These are phyloP conservation scores for Dermatemys mawii DNA, from an alignment of 2,113 vertebrate genomes.

Conservation along the genomic window DNA sequence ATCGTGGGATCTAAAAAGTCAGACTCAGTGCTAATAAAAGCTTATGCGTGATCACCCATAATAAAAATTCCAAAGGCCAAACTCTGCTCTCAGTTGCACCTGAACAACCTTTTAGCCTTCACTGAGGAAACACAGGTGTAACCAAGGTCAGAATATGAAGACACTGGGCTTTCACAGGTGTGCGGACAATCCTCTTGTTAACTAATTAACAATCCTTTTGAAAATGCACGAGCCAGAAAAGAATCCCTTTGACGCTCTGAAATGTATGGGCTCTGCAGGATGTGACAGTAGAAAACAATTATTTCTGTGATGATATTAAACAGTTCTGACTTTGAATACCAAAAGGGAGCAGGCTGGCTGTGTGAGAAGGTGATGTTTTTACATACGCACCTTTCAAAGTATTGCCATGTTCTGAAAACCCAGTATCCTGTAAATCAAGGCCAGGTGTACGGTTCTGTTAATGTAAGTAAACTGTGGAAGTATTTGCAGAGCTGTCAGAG, in stretches of 20 bases:
- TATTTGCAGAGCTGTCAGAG: accelerated
- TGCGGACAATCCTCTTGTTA: accelerated
- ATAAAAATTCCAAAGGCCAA: accelerated
- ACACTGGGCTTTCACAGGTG: neutral
- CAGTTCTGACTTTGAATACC: accelerated
- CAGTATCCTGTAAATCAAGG: neutral
- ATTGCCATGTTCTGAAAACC: neutral
- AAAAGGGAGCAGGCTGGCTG: neutral
- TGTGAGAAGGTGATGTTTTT: neutral
- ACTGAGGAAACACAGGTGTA: neutral
- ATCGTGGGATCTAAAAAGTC: accelerated
- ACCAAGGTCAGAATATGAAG: accelerated
- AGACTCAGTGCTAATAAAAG: accelerated
- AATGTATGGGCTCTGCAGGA: accelerated
- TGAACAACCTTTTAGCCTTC: accelerated
- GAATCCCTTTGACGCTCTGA: accelerated
- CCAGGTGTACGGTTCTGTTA: neutral
- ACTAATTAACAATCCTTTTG: accelerated
- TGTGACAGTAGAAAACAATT: accelerated
- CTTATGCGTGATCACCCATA: accelerated
- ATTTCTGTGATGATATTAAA: accelerated
- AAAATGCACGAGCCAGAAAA: accelerated
- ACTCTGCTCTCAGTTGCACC: accelerated
- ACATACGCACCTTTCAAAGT: accelerated
- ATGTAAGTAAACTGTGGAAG: neutral